Conservation (phyloP, 2,113 vertebrate species). For the Cheirogaleus medius region DNA sequence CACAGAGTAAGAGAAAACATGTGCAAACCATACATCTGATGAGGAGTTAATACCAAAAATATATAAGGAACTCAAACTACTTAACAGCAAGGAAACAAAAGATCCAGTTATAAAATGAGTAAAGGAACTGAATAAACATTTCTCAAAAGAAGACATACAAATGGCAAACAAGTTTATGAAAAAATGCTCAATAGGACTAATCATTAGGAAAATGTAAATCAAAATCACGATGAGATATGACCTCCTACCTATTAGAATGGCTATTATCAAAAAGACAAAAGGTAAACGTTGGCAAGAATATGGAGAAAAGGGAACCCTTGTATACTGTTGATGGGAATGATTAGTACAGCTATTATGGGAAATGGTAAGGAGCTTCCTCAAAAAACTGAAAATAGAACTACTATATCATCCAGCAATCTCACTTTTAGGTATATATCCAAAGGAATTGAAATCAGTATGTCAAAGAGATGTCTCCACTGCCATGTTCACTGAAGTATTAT, state of each 20-base stretch:
- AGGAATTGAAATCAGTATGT: background rate
- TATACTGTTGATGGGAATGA: background rate
- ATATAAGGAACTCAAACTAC: background rate
- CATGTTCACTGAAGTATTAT: background rate
- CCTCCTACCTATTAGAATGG: background rate
- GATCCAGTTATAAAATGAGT: background rate
- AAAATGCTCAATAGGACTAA: background rate
- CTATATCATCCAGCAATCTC: background rate
- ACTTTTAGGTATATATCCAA: background rate
- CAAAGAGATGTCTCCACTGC: background rate
- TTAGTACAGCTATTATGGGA: background rate
- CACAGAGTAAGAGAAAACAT: background rate
- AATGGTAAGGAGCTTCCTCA: background rate
- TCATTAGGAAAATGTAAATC: background rate
- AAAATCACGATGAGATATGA: background rate
- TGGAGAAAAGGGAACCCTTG: background rate
- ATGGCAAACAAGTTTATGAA: background rate
- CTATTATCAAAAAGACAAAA: background rate
- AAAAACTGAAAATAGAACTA: background rate
- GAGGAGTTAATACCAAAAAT: background rate
- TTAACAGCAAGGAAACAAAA: background rate
- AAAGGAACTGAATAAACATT: background rate
- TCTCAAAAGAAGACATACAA: background rate
- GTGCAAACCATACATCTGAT: background rate
- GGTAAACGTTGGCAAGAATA: background rate